Conservation (phyloP, 1,140 invertebrate species). For the Heliconius himera region DNA sequence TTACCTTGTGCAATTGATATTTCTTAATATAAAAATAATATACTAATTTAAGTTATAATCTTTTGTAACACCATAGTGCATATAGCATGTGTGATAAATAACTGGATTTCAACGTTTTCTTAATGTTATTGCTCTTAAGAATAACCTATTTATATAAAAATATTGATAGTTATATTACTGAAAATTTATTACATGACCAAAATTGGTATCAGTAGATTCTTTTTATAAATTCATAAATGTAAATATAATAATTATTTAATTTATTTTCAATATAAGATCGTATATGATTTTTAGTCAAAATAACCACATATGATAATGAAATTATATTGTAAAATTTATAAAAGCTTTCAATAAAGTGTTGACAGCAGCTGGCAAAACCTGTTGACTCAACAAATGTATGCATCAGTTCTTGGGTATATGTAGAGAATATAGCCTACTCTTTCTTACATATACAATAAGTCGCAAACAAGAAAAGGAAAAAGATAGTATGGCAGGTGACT, state of each 20-base stretch:
- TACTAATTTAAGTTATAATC: too few species aligned
- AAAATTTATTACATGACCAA: too few species aligned
- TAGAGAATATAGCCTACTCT: slow-evolving; percentile 55
- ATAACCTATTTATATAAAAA: too few species aligned
- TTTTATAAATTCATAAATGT: too few species aligned
- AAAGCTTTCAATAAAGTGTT: slow-evolving; percentile 49
- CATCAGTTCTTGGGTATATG: slow-evolving; percentile 45
- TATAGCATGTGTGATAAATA: too few species aligned
- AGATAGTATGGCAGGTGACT: slow-evolving; percentile 51
- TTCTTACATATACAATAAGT: slow-evolving; percentile 39
- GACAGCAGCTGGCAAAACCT: slow-evolving; percentile 62
- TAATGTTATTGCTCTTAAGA: too few species aligned
- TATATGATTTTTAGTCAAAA: neutral
- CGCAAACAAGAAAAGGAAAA: slow-evolving; percentile 45
- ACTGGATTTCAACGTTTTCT: too few species aligned
- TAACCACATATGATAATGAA: neutral
- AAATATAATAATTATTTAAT: too few species aligned
- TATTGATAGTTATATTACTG: too few species aligned
- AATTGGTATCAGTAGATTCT: too few species aligned
- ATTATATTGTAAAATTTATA: neutral
- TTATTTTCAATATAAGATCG: neutral
- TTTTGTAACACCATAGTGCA: too few species aligned
- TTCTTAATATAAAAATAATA: neutral
- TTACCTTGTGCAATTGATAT: neutral
- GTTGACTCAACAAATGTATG: slow-evolving; percentile 74